Conservation (phyloP, 2,888 invertebrate species). For the Calephelis perditalis region DNA sequence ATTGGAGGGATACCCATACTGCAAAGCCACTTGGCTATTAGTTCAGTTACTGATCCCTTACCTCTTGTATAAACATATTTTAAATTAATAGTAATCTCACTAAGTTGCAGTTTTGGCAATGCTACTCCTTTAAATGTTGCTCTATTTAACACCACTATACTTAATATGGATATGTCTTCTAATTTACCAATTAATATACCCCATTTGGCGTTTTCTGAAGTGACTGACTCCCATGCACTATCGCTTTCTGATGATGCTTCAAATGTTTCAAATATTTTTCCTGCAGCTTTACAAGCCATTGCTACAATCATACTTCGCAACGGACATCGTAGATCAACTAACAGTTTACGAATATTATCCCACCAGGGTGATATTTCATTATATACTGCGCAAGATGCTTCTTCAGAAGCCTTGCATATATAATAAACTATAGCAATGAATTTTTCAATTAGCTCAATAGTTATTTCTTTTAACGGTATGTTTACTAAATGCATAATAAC, state of each 20-base stretch:
- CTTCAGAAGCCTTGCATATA: constrained; percentile 81
- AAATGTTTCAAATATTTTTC: constrained; percentile 63
- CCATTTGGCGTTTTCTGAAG: constrained; percentile 92
- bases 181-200: constrained; percentile 91
- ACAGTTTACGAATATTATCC: constrained; percentile 84
- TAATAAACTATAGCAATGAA: constrained; percentile 81
- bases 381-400: constrained; percentile 80
- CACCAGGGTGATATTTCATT: constrained; percentile 89
- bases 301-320: constrained; percentile 89
- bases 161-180: constrained; percentile 90
- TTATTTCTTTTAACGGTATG: constrained; percentile 72
- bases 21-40: constrained; percentile 92
- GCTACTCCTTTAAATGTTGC: constrained; percentile 53
- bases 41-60: constrained; percentile 91
- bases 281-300: constrained; percentile 88
- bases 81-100: constrained; percentile 80
- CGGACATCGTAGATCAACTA: constrained; percentile 85
- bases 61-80: constrained; percentile 82
- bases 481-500: constrained; percentile 85
- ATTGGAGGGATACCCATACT: constrained; percentile 84
- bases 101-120: constrained; percentile 75
- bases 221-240: constrained; percentile 88
- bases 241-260: constrained; percentile 60
- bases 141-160: constrained; percentile 80
- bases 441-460: constrained; percentile 80